Conservation (phyloP, 92 coral and sea anemone species). For the Parazoanthus atlanticus region DNA sequence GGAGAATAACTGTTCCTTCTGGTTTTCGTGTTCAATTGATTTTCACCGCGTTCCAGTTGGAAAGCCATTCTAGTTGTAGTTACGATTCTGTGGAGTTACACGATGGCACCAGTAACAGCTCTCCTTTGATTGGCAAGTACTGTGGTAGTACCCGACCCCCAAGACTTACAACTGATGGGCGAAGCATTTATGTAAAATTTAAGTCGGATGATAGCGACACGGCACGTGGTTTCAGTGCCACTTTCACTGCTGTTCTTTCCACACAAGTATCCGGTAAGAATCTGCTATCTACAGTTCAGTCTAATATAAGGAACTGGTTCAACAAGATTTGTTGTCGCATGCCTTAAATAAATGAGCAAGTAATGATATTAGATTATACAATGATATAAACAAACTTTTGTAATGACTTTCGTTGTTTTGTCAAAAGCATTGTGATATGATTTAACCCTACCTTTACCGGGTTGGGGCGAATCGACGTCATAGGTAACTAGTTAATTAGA, state of each 20-base stretch:
- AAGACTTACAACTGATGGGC: background rate
- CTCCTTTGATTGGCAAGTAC: no score
- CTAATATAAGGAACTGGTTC: no score
- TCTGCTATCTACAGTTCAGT: background rate
- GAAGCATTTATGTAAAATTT: background rate
- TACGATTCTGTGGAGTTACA: conserved; percentile 4
- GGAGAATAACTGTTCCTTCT: no score
- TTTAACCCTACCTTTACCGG: no score
- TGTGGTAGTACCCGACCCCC: background rate
- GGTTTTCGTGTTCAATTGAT: background rate
- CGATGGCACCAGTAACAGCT: background rate
- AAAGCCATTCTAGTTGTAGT: background rate
- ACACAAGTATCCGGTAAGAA: background rate
- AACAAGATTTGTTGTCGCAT: no score
- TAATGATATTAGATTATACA: no score
- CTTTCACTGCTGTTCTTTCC: background rate
- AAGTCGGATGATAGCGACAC: conserved; percentile 7
- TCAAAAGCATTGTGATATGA: no score
- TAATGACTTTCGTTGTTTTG: no score
- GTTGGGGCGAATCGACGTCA: no score
- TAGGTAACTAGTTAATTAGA: no score
- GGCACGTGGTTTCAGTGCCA: background rate
- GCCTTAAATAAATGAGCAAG: no score
- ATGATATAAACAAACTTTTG: no score
- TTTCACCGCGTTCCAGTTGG: background rate